These are phyloP conservation scores for Synergus itoensis DNA, from an alignment of 2,888 invertebrate genomes.

Conservation along the genomic window DNA sequence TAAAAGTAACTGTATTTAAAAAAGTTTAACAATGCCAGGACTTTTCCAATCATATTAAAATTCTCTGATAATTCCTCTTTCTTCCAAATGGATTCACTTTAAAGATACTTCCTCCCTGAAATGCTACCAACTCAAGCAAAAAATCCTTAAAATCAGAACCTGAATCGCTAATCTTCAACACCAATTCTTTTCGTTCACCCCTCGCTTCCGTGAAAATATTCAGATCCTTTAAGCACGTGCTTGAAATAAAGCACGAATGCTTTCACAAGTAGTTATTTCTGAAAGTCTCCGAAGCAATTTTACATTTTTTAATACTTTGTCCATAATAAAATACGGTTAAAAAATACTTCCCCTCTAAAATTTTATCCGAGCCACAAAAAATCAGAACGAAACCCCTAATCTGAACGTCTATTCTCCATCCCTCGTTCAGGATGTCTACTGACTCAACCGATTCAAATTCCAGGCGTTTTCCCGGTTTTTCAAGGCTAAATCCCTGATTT, in stretches of 20 bases:
- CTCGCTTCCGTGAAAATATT: background rate
- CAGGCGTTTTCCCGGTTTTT: too few relatives aligned
- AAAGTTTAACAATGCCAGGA: background rate
- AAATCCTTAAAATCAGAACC: background rate
- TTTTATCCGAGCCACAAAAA: background rate
- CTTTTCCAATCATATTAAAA: background rate
- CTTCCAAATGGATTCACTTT: background rate
- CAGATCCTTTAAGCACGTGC: background rate
- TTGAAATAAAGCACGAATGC: constrained; percentile 2
- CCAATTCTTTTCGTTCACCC: background rate
- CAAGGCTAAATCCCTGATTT: too few relatives aligned
- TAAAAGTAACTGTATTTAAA: background rate
- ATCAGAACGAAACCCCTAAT: background rate
- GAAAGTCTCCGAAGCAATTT: background rate
- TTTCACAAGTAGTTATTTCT: background rate
- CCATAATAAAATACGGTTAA: too few relatives aligned
- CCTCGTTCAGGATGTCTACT: too few relatives aligned
- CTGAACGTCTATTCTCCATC: background rate
- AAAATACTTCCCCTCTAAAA: background rate
- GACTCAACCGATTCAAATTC: too few relatives aligned
- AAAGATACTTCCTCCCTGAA: background rate
- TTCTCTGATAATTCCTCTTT: background rate
- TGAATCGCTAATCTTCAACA: constrained; percentile 2
- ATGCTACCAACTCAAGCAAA: constrained; percentile 4
- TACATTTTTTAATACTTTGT: too few relatives aligned